Percentiles rank a stretch among this genome's conserved stretches.
Conservation (phyloP, 2,888 invertebrate genomes). For the Lymantria monacha region DNA sequence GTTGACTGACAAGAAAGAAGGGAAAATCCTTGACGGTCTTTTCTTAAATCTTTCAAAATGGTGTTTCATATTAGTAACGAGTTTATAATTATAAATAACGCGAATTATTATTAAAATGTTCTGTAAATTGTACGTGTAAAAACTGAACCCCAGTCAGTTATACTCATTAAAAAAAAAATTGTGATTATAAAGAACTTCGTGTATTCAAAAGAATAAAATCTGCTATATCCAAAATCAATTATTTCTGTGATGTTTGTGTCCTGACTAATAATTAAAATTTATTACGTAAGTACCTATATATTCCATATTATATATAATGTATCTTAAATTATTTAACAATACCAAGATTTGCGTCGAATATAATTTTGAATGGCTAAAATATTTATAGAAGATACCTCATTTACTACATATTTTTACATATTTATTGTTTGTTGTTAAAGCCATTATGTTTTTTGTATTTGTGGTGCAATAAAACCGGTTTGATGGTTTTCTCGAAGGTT, state of each 20-base stretch:
- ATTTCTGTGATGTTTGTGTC: conserved; percentile 67
- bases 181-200: conserved; percentile 41
- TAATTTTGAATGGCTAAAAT: conserved; percentile 13
- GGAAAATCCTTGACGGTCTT: conserved; percentile 70
- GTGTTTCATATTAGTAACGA: conserved; percentile 73
- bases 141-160: conserved; percentile 34
- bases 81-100: conserved; percentile 65
- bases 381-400: conserved; percentile 21
- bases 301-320: conserved; percentile 58
- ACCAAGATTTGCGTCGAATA: conserved; percentile 22
- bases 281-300: conserved; percentile 70
- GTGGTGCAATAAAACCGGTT: conserved; percentile 27
- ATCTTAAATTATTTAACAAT: conserved; percentile 14
- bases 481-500: conserved; percentile 23
- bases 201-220: conserved; percentile 32
- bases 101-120: conserved; percentile 62
- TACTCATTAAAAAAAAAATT: conserved; percentile 42
- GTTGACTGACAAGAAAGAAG: conserved; percentile 51
- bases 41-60: conserved; percentile 77
- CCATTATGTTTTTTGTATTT: conserved; percentile 19
- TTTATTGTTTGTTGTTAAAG: conserved; percentile 16
- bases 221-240: conserved; percentile 56
- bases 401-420: conserved; percentile 26
- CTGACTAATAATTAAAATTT: conserved; percentile 57
- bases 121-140: conserved; percentile 43